Conservation (phyloP, 2,113 vertebrate species). For the Gallinago jamesoni region DNA sequence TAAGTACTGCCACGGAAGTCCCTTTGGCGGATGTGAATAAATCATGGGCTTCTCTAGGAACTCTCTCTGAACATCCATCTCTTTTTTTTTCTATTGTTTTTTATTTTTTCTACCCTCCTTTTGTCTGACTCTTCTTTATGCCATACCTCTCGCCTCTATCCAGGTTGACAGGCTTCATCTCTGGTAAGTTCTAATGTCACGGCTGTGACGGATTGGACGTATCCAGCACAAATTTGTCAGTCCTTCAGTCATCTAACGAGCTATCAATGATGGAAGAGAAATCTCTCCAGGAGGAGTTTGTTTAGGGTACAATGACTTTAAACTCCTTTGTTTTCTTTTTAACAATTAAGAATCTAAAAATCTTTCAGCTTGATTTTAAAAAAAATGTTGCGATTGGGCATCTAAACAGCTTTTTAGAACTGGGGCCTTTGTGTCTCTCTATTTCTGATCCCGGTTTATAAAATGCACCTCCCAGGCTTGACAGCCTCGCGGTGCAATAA, state of each 20-base stretch:
- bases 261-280: not conserved
- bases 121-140: not conserved
- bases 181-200: not conserved
- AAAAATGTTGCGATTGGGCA: not conserved
- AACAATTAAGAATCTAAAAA: not conserved
- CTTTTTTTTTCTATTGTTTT: too few relatives aligned
- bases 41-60: not conserved
- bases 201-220: not conserved
- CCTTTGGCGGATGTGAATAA: constrained; percentile 39
- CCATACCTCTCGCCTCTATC: not conserved
- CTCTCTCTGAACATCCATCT: not conserved
- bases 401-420: not conserved
- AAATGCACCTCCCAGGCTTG: not conserved
- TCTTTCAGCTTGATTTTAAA: not conserved
- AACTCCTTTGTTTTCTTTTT: not conserved
- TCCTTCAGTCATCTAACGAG: not conserved
- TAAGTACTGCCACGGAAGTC: not conserved
- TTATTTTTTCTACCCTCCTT: not conserved
- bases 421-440: constrained; percentile 8
- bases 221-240: not conserved
- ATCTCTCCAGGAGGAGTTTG: not conserved
- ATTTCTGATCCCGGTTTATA: not conserved
- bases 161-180: constrained; percentile 45
- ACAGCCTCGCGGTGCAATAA: constrained; percentile 26
- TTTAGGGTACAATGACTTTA: not conserved